Evolutionary conservation across 2,888 invertebrate species (phyloP), one percentile per base, ranked within the genome.

Genomic region (Drosophila demipolita): DNA sequence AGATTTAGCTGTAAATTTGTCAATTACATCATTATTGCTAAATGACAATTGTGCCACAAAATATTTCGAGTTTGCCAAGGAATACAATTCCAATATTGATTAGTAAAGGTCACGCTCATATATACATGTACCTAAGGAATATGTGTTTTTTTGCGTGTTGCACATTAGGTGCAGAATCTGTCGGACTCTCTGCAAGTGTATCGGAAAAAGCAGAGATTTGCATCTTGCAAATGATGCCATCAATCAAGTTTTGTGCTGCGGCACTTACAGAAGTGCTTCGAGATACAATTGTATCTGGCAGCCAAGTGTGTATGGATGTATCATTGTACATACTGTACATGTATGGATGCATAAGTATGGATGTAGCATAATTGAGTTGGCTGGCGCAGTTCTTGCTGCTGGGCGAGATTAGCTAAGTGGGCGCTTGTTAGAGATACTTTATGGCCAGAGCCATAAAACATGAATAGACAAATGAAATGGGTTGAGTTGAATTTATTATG

Each of bases 211-310:
- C 32, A 54, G 49, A 33, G 53, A 52, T 64, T 61, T 70, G 69
- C 70, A 58, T 68, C 64, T 68, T 57, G 59, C 70, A 62, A 84
- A 76, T 71, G 68, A 62, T 68, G 80, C 82, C 64, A 82, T 83
- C 88, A 69, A 88, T 88, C 88, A 82, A 66, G 71, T 64, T 67
- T 42, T 58, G 42, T 53, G 74, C 55, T 40, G 59, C 66, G 45
- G 45, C 52, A 40, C 62, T 45, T 52, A 68, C 74, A 66, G 32
- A 72, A 71, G 68, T 74, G 66, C 77, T 83, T 26, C 40, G 49
- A 58, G 69, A 50, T 69, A 67, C 58, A 69, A 67, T 67, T 70
- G 60, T 70, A 68, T 53, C 53, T 67, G 40, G 33, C 57, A 23
- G 55, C 35, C 55, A n/a, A 57, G 29, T 40, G 15, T 26, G 26